Conservation (phyloP, 2,888 invertebrate species). For the Diadegma fenestrale region DNA sequence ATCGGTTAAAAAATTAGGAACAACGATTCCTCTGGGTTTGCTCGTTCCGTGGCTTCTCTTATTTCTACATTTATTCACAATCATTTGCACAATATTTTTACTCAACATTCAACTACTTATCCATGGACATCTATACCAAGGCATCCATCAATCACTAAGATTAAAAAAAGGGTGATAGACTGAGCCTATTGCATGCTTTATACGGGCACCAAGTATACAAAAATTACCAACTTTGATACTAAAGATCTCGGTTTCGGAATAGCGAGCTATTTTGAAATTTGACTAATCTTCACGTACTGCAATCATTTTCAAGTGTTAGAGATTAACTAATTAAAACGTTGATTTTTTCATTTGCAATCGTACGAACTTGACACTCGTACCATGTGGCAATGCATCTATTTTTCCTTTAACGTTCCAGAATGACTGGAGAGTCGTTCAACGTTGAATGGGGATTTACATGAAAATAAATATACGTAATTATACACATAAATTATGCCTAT, state of each 20-base stretch:
- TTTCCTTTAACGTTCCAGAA: constrained; percentile 50
- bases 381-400: constrained; percentile 51
- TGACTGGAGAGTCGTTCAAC: constrained; percentile 46
- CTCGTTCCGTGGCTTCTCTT: not conserved
- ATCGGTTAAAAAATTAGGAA: not conserved
- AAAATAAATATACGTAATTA: constrained; percentile 16
- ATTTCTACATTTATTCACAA: not conserved
- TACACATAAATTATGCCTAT: constrained; percentile 45
- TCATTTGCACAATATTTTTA: not conserved
- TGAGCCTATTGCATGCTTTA: constrained; percentile 2
- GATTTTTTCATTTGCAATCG: not conserved
- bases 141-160: constrained; percentile 3
- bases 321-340: not conserved
- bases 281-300: not conserved
- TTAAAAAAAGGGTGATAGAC: constrained; percentile 5
- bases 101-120: not conserved
- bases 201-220: not conserved
- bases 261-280: not conserved
- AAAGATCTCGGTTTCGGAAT: not conserved
- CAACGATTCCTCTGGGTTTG: not conserved
- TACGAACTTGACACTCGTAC: constrained; percentile 17
- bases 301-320: not conserved
- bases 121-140: not conserved
- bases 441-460: constrained; percentile 16
- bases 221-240: not conserved